Percentiles rank a stretch among this genome's conserved stretches.
These are phyloP conservation scores for Sphaeridia pumilis DNA, from an alignment of 2,888 invertebrate species.

Conservation along the genomic window DNA sequence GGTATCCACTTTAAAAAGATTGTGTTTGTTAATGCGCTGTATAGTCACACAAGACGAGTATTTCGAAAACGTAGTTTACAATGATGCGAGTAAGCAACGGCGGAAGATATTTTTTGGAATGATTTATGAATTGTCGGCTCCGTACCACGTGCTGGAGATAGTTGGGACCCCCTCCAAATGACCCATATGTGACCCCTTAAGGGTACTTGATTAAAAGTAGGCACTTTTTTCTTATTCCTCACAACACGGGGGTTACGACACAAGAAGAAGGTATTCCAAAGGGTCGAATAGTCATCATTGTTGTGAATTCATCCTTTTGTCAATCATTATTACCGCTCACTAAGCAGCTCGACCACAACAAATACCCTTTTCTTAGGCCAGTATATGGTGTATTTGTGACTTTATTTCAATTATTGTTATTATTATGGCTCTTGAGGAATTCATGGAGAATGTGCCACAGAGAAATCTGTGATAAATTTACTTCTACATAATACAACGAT, in stretches of 20 bases:
- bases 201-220: conserved; percentile 33
- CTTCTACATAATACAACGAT: too few species aligned
- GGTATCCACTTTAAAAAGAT: too few species aligned
- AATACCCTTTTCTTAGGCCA: too few species aligned
- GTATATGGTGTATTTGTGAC: not conserved
- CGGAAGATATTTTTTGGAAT: conserved; percentile 22
- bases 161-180: conserved; percentile 34
- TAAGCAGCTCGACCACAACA: too few species aligned
- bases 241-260: not conserved
- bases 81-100: too few species aligned
- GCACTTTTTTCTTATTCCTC: conserved; percentile 8
- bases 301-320: not conserved
- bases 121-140: conserved; percentile 32
- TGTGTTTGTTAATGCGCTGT: too few species aligned
- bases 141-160: conserved; percentile 35
- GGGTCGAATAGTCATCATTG: not conserved
- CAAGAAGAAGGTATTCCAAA: not conserved
- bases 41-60: too few species aligned
- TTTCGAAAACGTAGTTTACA: conserved; percentile 11
- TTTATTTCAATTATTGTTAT: not conserved
- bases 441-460: not conserved
- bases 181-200: conserved; percentile 34
- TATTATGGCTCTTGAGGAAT: not conserved
- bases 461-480: too few species aligned
- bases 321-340: not conserved